Evolutionary conservation across 2,888 invertebrate genomes (phyloP).

Genomic region (Morpho deidamia): DNA sequence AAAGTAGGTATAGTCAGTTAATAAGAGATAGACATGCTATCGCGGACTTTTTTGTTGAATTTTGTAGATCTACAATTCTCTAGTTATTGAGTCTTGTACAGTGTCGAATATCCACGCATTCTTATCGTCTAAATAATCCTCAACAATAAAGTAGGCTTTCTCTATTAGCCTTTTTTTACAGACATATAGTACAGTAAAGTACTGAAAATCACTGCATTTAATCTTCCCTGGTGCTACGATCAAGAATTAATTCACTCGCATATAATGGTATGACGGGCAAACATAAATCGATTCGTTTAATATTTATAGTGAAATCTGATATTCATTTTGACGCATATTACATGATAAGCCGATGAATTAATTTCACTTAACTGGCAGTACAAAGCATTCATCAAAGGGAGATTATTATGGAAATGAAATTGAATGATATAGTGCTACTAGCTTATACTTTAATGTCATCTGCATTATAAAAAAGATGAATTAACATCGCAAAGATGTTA

Average conservation of each 20-base stretch:
- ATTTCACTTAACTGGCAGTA: slow-evolving; percentile 5
- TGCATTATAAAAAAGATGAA: too few relatives aligned
- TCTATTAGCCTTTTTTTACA: neutral
- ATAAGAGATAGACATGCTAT: too few relatives aligned
- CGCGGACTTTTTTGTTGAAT: too few relatives aligned
- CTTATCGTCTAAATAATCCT: too few relatives aligned
- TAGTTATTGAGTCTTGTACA: neutral
- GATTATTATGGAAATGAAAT: neutral
- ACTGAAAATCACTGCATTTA: neutral
- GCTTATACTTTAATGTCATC: too few relatives aligned
- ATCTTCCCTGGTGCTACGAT: slow-evolving; percentile 4
- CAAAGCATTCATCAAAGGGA: slow-evolving; percentile 1
- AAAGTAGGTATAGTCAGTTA: too few relatives aligned
- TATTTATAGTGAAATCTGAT: slow-evolving; percentile 14
- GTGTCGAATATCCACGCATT: too few relatives aligned
- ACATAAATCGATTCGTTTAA: slow-evolving; percentile 8
- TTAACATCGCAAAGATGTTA: too few relatives aligned
- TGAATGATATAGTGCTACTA: neutral
- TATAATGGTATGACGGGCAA: slow-evolving; percentile 6
- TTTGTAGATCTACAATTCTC: neutral
- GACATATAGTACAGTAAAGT: neutral
- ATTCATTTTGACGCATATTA: slow-evolving; percentile 11
- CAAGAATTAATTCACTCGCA: slow-evolving; percentile 15
- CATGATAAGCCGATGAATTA: slow-evolving; percentile 6
- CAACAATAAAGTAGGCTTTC: too few relatives aligned